These are phyloP conservation scores for Pterocles burchelli DNA, from an alignment of 2,113 vertebrate genomes.

Conservation along the genomic window DNA sequence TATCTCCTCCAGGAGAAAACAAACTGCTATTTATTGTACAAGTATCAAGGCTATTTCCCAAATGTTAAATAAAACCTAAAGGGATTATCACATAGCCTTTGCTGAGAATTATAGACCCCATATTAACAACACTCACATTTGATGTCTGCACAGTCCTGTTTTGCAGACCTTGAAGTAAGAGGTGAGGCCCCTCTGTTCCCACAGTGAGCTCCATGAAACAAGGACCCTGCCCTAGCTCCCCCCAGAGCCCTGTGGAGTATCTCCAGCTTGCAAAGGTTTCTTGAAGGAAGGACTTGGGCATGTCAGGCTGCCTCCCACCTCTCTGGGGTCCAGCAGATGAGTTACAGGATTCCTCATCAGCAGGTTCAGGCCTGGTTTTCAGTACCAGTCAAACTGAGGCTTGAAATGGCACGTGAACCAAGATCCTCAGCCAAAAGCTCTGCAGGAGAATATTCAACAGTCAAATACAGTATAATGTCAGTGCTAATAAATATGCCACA, in stretches of 20 bases:
- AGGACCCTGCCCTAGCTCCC: not conserved
- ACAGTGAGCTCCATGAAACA: fast-evolving
- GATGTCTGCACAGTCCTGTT: not conserved
- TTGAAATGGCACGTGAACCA: not conserved
- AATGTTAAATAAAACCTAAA: not conserved
- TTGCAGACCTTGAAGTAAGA: not conserved
- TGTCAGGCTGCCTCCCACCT: not conserved
- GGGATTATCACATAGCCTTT: not conserved
- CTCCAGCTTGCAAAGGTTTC: not conserved
- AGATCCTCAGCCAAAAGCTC: not conserved
- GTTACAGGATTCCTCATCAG: not conserved
- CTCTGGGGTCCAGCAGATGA: not conserved
- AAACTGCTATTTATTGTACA: not conserved
- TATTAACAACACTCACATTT: not conserved
- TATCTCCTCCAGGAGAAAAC: not conserved
- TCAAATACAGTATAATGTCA: not conserved
- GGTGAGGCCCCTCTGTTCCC: not conserved
- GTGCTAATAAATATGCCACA: not conserved
- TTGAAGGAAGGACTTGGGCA: not conserved
- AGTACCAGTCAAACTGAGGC: not conserved
- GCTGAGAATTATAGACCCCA: not conserved
- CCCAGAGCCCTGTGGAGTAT: not conserved
- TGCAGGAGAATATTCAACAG: not conserved
- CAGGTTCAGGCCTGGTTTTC: not conserved
- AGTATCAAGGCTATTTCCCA: not conserved